These are phyloP conservation scores for Drosophila dunni DNA, from an alignment of 1,140 invertebrate genomes.

Conservation along the genomic window DNA sequence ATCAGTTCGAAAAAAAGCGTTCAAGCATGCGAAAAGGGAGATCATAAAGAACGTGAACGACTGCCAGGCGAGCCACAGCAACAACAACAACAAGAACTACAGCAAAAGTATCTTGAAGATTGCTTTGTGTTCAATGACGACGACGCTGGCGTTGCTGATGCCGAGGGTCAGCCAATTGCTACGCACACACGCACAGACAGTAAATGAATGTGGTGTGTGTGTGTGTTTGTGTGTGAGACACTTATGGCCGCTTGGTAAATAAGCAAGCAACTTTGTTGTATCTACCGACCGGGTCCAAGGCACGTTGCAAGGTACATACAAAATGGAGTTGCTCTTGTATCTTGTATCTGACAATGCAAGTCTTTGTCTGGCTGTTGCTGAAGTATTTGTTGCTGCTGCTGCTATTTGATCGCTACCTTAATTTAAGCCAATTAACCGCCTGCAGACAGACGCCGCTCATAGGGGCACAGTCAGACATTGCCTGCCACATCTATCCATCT, in stretches of 20 bases:
- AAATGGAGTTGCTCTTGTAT: constrained; percentile 68
- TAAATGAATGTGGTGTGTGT: constrained; percentile 23
- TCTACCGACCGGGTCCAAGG: constrained; percentile 45
- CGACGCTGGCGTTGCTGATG: constrained; percentile 32
- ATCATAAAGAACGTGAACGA: constrained; percentile 46
- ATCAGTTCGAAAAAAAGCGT: constrained; percentile 81
- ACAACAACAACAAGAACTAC: neutral
- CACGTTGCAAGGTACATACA: constrained; percentile 67
- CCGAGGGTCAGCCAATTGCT: constrained; percentile 78
- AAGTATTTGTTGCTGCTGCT: constrained; percentile 19
- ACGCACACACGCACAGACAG: constrained; percentile 31
- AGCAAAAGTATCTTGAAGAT: constrained; percentile 62
- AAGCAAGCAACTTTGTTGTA: constrained; percentile 70
- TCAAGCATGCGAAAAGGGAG: constrained; percentile 75
- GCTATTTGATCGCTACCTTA: constrained; percentile 84
- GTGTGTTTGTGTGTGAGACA: constrained; percentile 51
- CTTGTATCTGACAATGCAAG: constrained; percentile 47
- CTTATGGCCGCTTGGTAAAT: constrained; percentile 64
- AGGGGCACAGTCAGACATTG: constrained; percentile 39
- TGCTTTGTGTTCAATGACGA: constrained; percentile 76
- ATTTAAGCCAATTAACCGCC: constrained; percentile 85
- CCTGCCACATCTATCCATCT: neutral
- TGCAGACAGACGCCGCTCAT: constrained; percentile 50
- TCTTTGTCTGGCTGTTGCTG: constrained; percentile 59
- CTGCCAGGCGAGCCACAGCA: neutral